Evolutionary conservation across 2,113 vertebrate genomes (phyloP).

Genomic region (Hipposideros armiger): DNA sequence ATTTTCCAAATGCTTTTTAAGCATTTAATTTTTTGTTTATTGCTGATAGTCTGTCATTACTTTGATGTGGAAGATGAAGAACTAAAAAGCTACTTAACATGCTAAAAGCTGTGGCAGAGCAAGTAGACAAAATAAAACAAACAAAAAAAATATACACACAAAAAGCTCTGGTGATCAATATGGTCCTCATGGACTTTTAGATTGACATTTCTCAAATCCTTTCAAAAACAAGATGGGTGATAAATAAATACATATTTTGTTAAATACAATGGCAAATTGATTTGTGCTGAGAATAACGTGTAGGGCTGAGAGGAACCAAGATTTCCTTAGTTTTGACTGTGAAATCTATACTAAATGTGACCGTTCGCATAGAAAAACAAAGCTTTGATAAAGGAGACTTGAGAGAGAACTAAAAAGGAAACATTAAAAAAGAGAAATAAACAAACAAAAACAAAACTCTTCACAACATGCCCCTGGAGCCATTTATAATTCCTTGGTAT

Average conservation of each 20-base stretch:
- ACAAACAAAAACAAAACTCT: not conserved
- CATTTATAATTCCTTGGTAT: conserved; percentile 46
- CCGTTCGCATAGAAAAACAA: conserved; percentile 44
- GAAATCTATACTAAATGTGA: conserved; percentile 48
- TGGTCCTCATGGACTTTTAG: not conserved
- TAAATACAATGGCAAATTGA: conserved; percentile 62
- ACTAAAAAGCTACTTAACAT: conserved; percentile 11
- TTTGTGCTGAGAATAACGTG: conserved; percentile 57
- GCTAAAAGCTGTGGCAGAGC: conserved; percentile 2
- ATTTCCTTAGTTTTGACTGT: not conserved
- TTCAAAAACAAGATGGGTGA: conserved; percentile 17
- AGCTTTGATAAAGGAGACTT: not conserved
- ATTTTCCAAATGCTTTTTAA: conserved; percentile 57
- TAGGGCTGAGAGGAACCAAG: conserved; percentile 31
- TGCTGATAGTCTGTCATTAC: conserved; percentile 36
- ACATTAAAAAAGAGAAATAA: conserved; percentile 19
- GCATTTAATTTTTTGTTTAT: conserved; percentile 57
- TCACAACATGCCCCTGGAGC: not conserved
- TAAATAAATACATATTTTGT: conserved; percentile 40
- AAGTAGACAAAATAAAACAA: not conserved
- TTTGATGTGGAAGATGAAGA: conserved; percentile 44
- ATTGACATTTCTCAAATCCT: conserved; percentile 26
- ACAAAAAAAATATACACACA: not conserved
- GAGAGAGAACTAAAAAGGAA: conserved; percentile 5
- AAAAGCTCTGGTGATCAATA: not conserved